Evolutionary conservation across 1,140 invertebrate species (phyloP), one percentile per base, ranked within the genome.

Genomic region (Zaprionus ornatus): DNA sequence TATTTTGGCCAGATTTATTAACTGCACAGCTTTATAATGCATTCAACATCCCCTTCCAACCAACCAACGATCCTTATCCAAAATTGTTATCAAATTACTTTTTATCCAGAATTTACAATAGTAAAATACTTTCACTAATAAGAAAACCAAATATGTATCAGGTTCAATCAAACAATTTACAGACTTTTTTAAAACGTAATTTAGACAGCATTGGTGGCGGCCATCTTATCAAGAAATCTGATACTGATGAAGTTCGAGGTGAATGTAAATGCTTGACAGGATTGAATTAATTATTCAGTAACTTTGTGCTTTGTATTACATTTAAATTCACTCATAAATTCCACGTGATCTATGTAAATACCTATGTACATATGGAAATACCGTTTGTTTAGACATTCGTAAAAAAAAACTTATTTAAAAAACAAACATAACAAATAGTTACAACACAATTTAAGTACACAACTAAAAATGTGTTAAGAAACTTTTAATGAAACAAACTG

Each of bases 181-280:
- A 50, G 19, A 50, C 17, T 23, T 5, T 78, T 42, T 66, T 62
- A 3, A 87, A 87, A 61, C 84, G 84, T 17, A 82, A 77, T 42
- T 73, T 87, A 65, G 84, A 87, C 62, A 87, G 84, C 63, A 77
- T 87, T 76, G 84, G 84, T 29, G 84, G 84, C 57, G 84, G 84
- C 6, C 84, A 87, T 54, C 65, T 87, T 29, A 87, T 87, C 19
- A 87, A 87, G 21, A 75, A 79, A 69, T 50, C 57, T 56, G 59
- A 71, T 29, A 82, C 12, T 40, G 79, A 69, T 52, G 68, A 76
- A 13, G 40, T 65, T 6, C 48, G 60, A 48, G 68, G 59, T 42
- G 72, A 42, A 56, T 56, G 54, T 40, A 27, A 17, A 5, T 55
- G 15, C 37, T 25, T 40, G 21, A n/a, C 23, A 27, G 15, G 15